Conservation (phyloP, 2,888 invertebrate genomes). For the Alsophila aescularia region DNA sequence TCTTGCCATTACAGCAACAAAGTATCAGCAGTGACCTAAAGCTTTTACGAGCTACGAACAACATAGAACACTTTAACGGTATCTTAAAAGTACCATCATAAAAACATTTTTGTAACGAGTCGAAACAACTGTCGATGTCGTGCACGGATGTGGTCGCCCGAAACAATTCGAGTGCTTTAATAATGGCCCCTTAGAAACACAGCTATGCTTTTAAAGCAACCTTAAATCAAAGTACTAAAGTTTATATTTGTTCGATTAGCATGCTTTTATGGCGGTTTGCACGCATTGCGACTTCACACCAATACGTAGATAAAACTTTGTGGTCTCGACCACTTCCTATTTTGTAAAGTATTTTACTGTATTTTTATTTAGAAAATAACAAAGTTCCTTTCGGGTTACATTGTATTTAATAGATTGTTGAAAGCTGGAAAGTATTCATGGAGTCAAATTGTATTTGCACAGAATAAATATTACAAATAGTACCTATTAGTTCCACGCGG, state of each 20-base stretch:
- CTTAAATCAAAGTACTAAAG: conserved; percentile 26
- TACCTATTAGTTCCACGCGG: conserved; percentile 5
- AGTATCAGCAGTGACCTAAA: not conserved
- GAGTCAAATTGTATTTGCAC: no score
- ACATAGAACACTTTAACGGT: conserved; percentile 6
- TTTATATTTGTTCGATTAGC: conserved; percentile 25
- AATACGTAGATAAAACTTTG: conserved; percentile 50
- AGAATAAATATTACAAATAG: no score
- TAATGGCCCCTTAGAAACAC: conserved; percentile 13
- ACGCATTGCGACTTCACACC: conserved; percentile 40
- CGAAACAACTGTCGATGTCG: conserved; percentile 38
- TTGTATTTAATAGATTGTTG: not conserved
- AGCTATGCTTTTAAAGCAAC: conserved; percentile 18
- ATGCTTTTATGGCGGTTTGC: conserved; percentile 25
- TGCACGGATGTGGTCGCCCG: conserved; percentile 52
- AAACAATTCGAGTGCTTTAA: conserved; percentile 27
- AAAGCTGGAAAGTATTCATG: no score
- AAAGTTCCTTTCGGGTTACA: conserved; percentile 6
- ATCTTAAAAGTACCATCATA: conserved; percentile 10
- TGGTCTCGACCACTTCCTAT: conserved; percentile 55
- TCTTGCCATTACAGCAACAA: not conserved
- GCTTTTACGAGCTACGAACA: not conserved
- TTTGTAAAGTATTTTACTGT: conserved; percentile 40
- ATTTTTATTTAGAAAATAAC: conserved; percentile 20
- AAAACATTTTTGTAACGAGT: conserved; percentile 26